Evolutionary conservation across 2,797 vertebrate species (phyloP), one percentile per base, ranked within the genome.

Genomic region (Rhynchonycteris naso): DNA sequence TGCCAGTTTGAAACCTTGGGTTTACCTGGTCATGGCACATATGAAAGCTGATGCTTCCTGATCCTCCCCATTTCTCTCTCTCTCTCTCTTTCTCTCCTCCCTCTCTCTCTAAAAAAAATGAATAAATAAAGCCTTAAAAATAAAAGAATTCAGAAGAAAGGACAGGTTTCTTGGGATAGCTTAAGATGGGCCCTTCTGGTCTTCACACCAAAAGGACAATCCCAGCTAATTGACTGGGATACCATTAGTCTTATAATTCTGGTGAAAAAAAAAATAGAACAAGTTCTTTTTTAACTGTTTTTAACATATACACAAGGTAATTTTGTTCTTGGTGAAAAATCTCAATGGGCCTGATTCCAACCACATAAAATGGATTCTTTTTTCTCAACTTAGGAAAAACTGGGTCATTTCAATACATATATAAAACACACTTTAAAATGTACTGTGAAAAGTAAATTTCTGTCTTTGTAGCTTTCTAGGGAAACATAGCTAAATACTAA

Each of bases 311-410:
- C 1, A 24, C 28, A 87, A 66, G 15, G 21, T 58, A 89, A 86
- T 96, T 97, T 95, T 90, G 21, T 47, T 92, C 61, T 95, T 93
- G 84, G 63, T 93, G 81, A 96, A 93, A 94, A 95, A 88, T 95
- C 59, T 88, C 54, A 90, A 43, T 47, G 54, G 90, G 78, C 61
- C 68, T 69, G 56, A 93, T 96, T 96, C 81, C 75, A 96, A 82
- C 63, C 35, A 89, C 59, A 74, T 50, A 50, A 72, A 94, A 95
- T 95, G 38, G 35, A 74, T 75, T 91, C 94, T 76, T 85, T 28
- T 86, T 68, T 82, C 74, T 89, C 54, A 88, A 68, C 21, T 68
- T 82, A 65, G 50, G 50, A 96, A 79, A 97, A 96, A 93, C 78
- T 91, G 95, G 92, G 94, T 54, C 90, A 90, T 90, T 94, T 96